phyloP scores from a whole-genome alignment of 1,140 invertebrate genomes.

The Lasioglossum albipes region DNA sequence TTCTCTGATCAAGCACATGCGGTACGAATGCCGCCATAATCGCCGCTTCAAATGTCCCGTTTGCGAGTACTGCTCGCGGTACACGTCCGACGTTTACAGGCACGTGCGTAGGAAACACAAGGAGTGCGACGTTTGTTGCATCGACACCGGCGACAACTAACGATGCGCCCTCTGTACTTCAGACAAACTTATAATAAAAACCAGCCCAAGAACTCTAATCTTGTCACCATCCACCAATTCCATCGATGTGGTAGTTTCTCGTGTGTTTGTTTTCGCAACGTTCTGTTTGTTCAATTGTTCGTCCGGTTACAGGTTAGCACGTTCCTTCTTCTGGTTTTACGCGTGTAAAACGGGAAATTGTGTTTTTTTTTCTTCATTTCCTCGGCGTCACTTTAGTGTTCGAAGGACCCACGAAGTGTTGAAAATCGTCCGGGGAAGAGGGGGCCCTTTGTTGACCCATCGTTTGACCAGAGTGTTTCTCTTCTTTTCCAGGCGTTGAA shows the following conservation, averaged over 20 bases:
- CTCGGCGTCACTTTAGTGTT: too few relatives aligned
- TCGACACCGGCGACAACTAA: conserved; percentile 44
- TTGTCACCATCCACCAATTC: too few relatives aligned
- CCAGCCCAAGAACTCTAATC: neutral
- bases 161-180: neutral
- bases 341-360: too few relatives aligned
- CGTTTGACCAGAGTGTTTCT: conserved; percentile 14
- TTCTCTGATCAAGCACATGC: conserved; percentile 76
- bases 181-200: neutral
- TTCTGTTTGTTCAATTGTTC: too few relatives aligned
- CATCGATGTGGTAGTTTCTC: too few relatives aligned
- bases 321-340: too few relatives aligned
- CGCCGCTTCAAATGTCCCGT: conserved; percentile 76
- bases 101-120: conserved; percentile 61
- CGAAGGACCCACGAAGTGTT: too few relatives aligned
- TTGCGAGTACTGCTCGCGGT: conserved; percentile 70
- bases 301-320: too few relatives aligned
- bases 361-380: too few relatives aligned
- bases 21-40: conserved; percentile 77
- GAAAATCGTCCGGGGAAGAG: too few relatives aligned
- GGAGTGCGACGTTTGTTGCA: conserved; percentile 32
- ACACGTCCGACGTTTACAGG: conserved; percentile 58
- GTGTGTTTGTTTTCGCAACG: too few relatives aligned
- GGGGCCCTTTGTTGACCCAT: neutral
- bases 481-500: conserved; percentile 19